Base-by-base conservation (phyloP, 2,113 vertebrate genomes). In the Oncorhynchus kisutch region DNA sequence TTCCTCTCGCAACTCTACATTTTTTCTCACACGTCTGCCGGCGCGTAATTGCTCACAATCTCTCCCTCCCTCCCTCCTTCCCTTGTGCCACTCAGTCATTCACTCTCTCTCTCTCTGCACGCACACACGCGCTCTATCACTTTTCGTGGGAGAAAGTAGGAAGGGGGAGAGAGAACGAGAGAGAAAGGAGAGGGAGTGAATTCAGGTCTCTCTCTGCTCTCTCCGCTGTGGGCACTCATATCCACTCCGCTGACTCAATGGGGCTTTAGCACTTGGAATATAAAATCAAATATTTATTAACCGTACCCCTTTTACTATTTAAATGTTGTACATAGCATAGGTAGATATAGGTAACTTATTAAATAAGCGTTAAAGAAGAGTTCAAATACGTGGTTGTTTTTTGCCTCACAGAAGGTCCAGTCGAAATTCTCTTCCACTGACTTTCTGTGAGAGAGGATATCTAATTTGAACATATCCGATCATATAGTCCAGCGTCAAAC, bases 151-250 rank as follows among this genome's bases (percentile, higher is more conserved):
- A 90, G 90, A 92, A 88, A 91, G 90, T 87, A 81, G 85, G 89
- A 88, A 89, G 86, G 82, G 86, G 76, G 88, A 87, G 90, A 88
- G 85, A 84, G 84, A 87, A 84, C 85, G 90, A 88, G 88, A 85
- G 86, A 89, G 89, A 88, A 88, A 51, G 65, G 81, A 68, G 81
- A 83, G 91, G 88, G 88, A 82, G 89, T 91, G 87, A 86, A 90
- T 91, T 88, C 86, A 91, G 89, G 90, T 88, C 90, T 92, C 79
- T 82, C 84, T 87, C 91, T 81, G 89, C 83, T 90, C 89, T 90
- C 91, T 92, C 88, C 90, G 88, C 89, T 92, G 88, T 85, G 85
- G 87, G 89, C 87, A 73, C 87, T 88, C 72, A 85, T 85, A 87
- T 88, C 90, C 90, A 86, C 70, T 89, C 88, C 34, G 72, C 78